Evolutionary conservation across 2,113 vertebrate genomes (phyloP), one percentile per base, ranked within the genome.

Genomic region (Myrmophylax atrothorax): DNA sequence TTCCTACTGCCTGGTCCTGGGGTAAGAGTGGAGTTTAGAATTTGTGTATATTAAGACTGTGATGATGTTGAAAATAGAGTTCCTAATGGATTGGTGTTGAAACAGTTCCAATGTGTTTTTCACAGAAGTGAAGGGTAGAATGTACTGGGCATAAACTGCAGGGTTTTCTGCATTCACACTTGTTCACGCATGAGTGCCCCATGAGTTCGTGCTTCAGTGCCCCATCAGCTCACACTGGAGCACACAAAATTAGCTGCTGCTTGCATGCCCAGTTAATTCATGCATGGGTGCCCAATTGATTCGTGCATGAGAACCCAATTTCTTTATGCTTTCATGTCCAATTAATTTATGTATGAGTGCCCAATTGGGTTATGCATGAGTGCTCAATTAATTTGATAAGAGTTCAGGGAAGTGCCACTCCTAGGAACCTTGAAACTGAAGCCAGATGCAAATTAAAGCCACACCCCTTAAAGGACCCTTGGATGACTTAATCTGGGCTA

Each of bases 291-390:
- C 95, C 75, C 76, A 10, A 18, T 53, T 0, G 8, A 40, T 67
- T 84, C 35, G 15, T 84, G 96, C 96, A 88, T 90, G 88, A 90
- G 88, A 66, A 66, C 63, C 25, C 70, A 33, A 35, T 46, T 73
- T n/a, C 82, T 83, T 83, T 69, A 70, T 0, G 15, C 87, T 67
- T 42, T 73, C 73, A 59, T 0, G 19, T 20, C 50, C 46, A 23
- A 77, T 93, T 64, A 86, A 49, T 80, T 73, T 60, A 35, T 3
- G 17, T 69, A 52, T 77, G 73, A 80, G 88, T 31, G 44, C 62
- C 29, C 58, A 60, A 28, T 20, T 25, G 70, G 18, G 81, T 73
- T 56, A 47, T 18, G 67, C 91, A 42, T 94, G 84, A 83, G 47
- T 3, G 58, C 49, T n/a, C 67, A 66, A 73, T 88, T 90, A 82